phyloP scores from a whole-genome alignment of 2,797 vertebrate species.

The Urocyon cinereoargenteus region DNA sequence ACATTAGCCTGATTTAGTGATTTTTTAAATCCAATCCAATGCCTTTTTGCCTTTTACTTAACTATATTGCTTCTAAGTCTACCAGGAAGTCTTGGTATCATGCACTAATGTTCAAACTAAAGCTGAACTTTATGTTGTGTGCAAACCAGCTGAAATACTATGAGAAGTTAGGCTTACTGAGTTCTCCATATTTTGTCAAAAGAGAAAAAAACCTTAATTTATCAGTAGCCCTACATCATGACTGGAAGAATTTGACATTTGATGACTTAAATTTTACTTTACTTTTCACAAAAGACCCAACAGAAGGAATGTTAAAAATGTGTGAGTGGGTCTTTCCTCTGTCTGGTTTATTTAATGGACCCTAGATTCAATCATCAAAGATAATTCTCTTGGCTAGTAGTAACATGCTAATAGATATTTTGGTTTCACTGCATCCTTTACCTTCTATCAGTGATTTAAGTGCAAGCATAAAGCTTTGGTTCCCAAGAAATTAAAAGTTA shows the following conservation, averaged over 20 bases:
- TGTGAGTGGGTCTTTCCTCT: fast-evolving
- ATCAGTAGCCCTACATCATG: fast-evolving
- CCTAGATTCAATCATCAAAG: slow-evolving; percentile 28
- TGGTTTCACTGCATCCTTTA: not conserved
- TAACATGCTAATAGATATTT: not conserved
- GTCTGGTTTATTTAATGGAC: not conserved
- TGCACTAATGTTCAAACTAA: slow-evolving; percentile 73
- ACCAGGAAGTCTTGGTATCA: slow-evolving; percentile 80
- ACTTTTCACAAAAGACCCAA: not conserved
- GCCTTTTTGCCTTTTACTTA: slow-evolving; percentile 86
- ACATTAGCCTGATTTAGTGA: slow-evolving; percentile 84
- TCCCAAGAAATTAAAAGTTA: not conserved
- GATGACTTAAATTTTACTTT: not conserved
- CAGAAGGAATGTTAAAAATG: fast-evolving
- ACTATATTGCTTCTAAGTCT: slow-evolving; percentile 83
- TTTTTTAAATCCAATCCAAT: slow-evolving; percentile 84
- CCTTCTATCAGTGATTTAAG: not conserved
- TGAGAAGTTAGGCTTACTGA: slow-evolving; percentile 52
- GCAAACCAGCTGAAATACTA: slow-evolving; percentile 76
- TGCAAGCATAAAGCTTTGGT: not conserved
- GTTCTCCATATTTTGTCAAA: slow-evolving; percentile 8
- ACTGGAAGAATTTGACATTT: fast-evolving
- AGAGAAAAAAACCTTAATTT: fast-evolving
- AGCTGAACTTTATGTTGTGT: slow-evolving; percentile 29
- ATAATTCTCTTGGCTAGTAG: not conserved